Evolutionary conservation across 1,140 invertebrate genomes (phyloP), one percentile per base, ranked within the genome.

Genomic region (Diabrotica virgifera): DNA sequence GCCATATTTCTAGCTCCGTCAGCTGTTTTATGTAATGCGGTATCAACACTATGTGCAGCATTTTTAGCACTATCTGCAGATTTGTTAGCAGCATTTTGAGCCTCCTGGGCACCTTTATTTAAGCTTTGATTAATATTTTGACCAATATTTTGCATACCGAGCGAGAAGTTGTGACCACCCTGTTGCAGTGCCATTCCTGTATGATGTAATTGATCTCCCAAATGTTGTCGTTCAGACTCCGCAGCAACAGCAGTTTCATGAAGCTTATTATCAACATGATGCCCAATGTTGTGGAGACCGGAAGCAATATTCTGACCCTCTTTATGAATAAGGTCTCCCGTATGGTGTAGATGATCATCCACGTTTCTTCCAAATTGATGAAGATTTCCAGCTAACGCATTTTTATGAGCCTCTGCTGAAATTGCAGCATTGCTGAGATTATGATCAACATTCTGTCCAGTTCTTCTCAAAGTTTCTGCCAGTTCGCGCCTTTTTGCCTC

Each of bases 21-120:
- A 35, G 53, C 64, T 6, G 63, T 59, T 61, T 64, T 64, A 12
- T 59, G 64, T n/a, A 70, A 35, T 66, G 68, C 70, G 38, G 64
- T 59, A 24, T 66, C 64, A 1, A 68, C n/a, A n/a, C n/a, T 62
- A 54, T 37, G 13, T 2, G 60, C 64, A 12, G 59, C 10, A 36
- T 63, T 65, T 58, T 69, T 58, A 5, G 63, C 59, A 36, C 64
- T 52, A 10, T 52, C 60, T 36, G n/a, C 51, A 12, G 52, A 8
- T 36, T 36, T 50, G 35, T 46, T 14, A 0, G 40, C 40, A 0
- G 40, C 40, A 46, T 46, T 46, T 10, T 46, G 40, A 4, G 40
- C 8, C 4, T 3, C 5, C 51, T 66, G 38, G 11, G 57, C 54
- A 12, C 60, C 55, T 37, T 65, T 51, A n/a, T 62, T 38, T 13